phyloP scores from a whole-genome alignment of 2,113 vertebrate genomes.

The Hylia prasina region DNA sequence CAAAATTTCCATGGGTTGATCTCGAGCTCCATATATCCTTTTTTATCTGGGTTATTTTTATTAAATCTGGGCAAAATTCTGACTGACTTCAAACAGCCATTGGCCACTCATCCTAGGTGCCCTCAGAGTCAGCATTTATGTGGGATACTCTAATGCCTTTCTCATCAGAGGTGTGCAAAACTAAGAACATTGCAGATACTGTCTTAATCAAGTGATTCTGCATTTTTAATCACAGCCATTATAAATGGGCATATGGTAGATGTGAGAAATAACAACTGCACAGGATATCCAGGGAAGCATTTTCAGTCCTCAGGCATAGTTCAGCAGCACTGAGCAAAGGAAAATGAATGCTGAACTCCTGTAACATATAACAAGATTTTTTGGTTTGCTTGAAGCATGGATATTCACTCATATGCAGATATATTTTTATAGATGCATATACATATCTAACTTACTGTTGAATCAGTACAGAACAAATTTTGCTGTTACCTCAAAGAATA shows the following conservation, averaged over 20 bases:
- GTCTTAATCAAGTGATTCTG: not conserved
- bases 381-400: slow-evolving; percentile 1
- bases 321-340: not conserved
- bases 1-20: not conserved
- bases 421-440: not conserved
- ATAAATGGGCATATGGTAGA: slow-evolving; percentile 32
- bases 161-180: not conserved
- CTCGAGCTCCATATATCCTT: not conserved
- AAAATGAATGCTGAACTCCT: slow-evolving; percentile 24
- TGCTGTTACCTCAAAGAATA: not conserved
- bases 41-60: not conserved
- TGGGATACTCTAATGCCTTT: not conserved
- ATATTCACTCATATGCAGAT: not conserved
- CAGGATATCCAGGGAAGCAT: slow-evolving; percentile 24
- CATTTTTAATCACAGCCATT: slow-evolving; percentile 29
- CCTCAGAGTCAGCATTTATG: not conserved
- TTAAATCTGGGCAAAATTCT: not conserved
- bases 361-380: not conserved
- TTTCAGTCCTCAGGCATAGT: not conserved
- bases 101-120: not conserved
- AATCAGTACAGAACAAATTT: not conserved
- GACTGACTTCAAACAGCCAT: not conserved
- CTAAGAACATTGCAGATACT: not conserved
- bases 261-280: slow-evolving; percentile 14
- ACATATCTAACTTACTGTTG: not conserved